Evolutionary conservation across 2,888 invertebrate genomes (phyloP), one percentile per base, ranked within the genome.

Genomic region (Papilio gigon): DNA sequence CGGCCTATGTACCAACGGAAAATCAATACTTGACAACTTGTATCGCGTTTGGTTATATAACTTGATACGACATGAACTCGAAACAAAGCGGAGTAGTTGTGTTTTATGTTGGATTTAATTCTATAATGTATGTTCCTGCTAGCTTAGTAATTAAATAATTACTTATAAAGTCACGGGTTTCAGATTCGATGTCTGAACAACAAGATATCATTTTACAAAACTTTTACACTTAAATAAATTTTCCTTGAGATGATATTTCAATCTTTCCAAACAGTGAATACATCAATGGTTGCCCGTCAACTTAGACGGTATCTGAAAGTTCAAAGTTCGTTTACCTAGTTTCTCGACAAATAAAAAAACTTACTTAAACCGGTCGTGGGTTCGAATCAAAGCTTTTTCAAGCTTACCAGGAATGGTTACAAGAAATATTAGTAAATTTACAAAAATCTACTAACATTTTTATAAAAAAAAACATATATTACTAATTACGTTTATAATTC

Each of bases 21-120:
- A 82, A 81, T 82, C 82, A 78, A 82, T 82, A 79, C 77, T 71
- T 74, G 73, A 71, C 75, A 76, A 78, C 76, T 79, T 77, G 81
- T 79, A 74, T 78, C 75, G 74, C 72, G 65, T 70, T 73, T 73
- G 72, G 73, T 73, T 77, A 76, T 74, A 78, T 77, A 75, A 72
- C 71, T 65, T 72, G 74, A 72, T 66, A 71, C 73, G 73, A 71
- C 73, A 73, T 67, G 22, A 40, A 56, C 44, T 33, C 9, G 35
- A 44, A 33, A 42, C 33, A 44, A 50, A 37, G 33, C 12, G 20
- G 50, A 12, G 35, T 17, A 40, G 11, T 33, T 35, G 12, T 27
- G 14, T 53, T 53, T 37, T 11, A 25, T 53, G 53, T 53, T 30
- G 30, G 17, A 53, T 53, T n/a, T 8, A 53, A 30, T 53, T 53